Conservation (phyloP, 2,888 invertebrate genomes). For the Lasioglossum villosulum region DNA sequence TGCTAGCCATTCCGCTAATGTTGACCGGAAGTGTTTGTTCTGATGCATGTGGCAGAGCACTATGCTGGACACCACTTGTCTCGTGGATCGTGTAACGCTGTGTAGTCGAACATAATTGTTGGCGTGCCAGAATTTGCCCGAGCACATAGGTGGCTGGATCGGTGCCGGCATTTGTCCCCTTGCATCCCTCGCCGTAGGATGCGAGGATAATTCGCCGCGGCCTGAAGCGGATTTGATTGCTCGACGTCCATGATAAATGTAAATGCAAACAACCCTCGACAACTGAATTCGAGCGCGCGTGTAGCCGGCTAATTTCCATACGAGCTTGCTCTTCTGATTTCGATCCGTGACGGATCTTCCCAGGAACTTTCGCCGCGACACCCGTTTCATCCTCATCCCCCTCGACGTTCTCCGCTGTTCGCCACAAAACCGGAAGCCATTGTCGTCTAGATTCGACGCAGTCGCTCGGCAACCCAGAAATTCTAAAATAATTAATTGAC, state of each 20-base stretch:
- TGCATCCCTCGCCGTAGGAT: slow-evolving; percentile 6
- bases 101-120: slow-evolving; percentile 58
- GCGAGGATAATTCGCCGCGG: slow-evolving; percentile 49
- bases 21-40: slow-evolving; percentile 62
- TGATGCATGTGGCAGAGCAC: slow-evolving; percentile 40
- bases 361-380: background rate
- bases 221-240: slow-evolving; percentile 57
- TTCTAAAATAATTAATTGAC: slow-evolving; percentile 29
- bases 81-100: slow-evolving; percentile 52
- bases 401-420: background rate
- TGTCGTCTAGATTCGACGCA: background rate
- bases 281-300: slow-evolving; percentile 21
- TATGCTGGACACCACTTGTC: slow-evolving; percentile 39
- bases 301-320: slow-evolving; percentile 41
- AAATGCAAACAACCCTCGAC: slow-evolving; percentile 59
- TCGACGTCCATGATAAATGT: slow-evolving; percentile 55
- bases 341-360: slow-evolving; percentile 2
- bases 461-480: background rate
- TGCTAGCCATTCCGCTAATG: slow-evolving; percentile 45
- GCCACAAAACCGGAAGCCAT: background rate
- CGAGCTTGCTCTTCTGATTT: slow-evolving; percentile 35
- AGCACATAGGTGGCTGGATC: slow-evolving; percentile 44
- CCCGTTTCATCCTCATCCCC: background rate
- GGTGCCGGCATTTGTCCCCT: slow-evolving; percentile 46
- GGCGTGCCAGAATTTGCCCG: slow-evolving; percentile 54